phyloP scores from a whole-genome alignment of 2,113 vertebrate genomes.

The Phalacrocorax pelagicus region DNA sequence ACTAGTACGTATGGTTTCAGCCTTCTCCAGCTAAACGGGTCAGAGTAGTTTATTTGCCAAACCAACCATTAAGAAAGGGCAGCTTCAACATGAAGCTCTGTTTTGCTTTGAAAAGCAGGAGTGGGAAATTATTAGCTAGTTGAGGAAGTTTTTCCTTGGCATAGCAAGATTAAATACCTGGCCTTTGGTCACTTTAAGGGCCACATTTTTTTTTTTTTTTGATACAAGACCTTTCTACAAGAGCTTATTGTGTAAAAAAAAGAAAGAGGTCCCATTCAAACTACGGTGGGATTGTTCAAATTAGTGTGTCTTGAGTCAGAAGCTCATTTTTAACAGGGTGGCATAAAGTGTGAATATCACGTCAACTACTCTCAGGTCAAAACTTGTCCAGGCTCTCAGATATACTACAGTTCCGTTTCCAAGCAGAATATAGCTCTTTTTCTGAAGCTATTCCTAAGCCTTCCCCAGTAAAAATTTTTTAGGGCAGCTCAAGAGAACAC shows the following conservation, averaged over 20 bases:
- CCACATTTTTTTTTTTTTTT: background rate
- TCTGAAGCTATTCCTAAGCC: background rate
- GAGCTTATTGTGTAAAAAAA: background rate
- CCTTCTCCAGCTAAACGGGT: background rate
- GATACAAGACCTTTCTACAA: background rate
- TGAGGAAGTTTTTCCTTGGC: background rate
- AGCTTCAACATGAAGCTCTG: background rate
- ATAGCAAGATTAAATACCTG: background rate
- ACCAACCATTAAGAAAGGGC: background rate
- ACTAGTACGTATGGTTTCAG: background rate
- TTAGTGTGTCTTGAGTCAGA: background rate
- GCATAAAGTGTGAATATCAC: background rate
- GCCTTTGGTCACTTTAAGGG: background rate
- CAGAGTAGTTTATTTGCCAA: conserved; percentile 9
- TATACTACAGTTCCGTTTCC: background rate
- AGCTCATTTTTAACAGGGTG: background rate
- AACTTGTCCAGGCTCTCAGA: background rate
- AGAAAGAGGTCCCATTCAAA: background rate
- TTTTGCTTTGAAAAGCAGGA: background rate
- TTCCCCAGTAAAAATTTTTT: background rate
- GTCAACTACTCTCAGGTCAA: background rate
- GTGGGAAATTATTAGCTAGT: conserved; percentile 1
- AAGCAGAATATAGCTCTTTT: background rate
- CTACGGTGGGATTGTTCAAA: background rate
- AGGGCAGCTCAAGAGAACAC: background rate